Base-by-base conservation (phyloP, 2,888 invertebrate genomes). In the Rutpela maculata region DNA sequence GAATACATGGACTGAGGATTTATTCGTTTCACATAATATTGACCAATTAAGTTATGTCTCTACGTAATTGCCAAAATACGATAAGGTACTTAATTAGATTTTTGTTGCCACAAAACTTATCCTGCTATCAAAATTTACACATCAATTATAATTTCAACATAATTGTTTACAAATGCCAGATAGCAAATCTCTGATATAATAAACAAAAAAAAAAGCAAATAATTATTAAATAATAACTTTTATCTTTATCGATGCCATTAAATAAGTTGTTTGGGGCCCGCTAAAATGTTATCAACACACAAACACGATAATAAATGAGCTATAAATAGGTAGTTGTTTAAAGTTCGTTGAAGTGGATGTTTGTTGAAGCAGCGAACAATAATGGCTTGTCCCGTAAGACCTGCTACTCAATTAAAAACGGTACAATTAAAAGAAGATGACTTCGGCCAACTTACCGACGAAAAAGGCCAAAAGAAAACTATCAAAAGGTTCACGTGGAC, bases 401-500 rank as follows among this genome's bases (percentile, higher is more conserved):
- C 18, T 11, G 12, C 17, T 17, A 38, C 18, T 11, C 2, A 22
- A n/a, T 19, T 6, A 50, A 62, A 38, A 18, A 60, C 0, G 1
- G 59, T 74, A 5, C 56, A 56, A 43, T 57, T 74, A 38, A 59
- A 9, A 12, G 15, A 50, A 57, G 87, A 86, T 60, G 80, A 83
- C 55, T 88, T 87, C 72, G 88, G 85, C 9, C 69, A 82, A 67
- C 78, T 84, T 19, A 76, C 80, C 18, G 82, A 74, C 71, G 75
- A 83, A 84, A 88, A 56, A 79, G 87, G 78, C 86, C 88, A 83
- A 87, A 89, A 22, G 88, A 90, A 82, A 86, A 89, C 74, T 1
- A 91, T 93, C 0, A 88, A 91, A 75, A 88, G 93, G 78, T 94
- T 93, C 84, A 95, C 94, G 0, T 92, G 95, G 91, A 91, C 89